phyloP scores from a whole-genome alignment of 2,113 vertebrate species.

The Brevimyrus niger region DNA sequence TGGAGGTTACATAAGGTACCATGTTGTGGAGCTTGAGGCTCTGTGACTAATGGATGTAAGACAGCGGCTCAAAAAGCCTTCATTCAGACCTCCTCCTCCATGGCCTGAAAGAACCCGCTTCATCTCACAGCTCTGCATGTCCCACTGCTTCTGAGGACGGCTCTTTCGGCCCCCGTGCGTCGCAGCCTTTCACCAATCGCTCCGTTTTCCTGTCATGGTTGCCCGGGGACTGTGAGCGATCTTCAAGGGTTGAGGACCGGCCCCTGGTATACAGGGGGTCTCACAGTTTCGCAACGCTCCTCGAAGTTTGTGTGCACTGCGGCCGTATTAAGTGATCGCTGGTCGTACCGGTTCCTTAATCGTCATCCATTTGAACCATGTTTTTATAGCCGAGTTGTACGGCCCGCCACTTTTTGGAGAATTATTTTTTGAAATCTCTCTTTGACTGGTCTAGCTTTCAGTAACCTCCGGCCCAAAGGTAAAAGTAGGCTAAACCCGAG shows the following conservation, averaged over 20 bases:
- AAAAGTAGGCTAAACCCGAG: not conserved
- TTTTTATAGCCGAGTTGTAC: not conserved
- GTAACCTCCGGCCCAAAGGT: not conserved
- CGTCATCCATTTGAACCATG: not conserved
- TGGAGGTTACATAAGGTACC: not conserved
- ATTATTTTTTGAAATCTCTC: not conserved
- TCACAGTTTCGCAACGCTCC: not conserved
- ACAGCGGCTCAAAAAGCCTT: not conserved
- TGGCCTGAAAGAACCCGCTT: not conserved
- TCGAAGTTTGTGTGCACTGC: not conserved
- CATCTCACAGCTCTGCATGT: not conserved
- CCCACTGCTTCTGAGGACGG: not conserved
- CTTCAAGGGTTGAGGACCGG: not conserved
- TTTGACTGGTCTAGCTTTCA: not conserved
- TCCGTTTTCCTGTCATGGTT: not conserved
- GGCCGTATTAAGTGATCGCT: not conserved
- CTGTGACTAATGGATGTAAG: slow-evolving; percentile 8
- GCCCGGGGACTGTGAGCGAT: not conserved
- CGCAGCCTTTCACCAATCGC: not conserved
- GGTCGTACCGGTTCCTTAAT: not conserved
- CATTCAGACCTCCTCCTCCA: not conserved
- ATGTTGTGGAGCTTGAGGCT: not conserved
- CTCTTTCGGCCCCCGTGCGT: not conserved
- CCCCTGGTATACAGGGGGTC: not conserved
- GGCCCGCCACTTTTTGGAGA: not conserved